Percentiles rank a stretch among this genome's conserved stretches.
Evolutionary conservation across 2,888 invertebrate species (phyloP).

Genomic region (Oscheius onirici): DNA sequence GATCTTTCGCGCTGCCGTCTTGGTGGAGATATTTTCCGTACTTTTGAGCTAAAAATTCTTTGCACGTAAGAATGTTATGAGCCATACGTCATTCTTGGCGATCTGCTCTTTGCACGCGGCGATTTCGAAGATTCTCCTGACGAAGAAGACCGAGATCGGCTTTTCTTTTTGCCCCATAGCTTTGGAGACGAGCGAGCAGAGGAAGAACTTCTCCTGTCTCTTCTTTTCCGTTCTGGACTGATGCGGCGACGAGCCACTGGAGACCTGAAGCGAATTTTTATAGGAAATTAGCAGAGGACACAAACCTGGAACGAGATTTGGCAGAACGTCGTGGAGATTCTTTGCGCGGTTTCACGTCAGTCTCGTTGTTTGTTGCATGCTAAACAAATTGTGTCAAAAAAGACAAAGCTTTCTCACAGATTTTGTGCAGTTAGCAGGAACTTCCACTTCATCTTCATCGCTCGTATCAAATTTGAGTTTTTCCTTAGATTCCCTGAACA

Average conservation of each 20-base stretch:
- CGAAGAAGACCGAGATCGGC: not conserved
- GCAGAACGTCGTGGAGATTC: too few species aligned
- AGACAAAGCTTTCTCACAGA: not conserved
- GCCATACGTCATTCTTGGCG: not conserved
- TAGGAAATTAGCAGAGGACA: too few species aligned
- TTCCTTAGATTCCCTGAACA: not conserved
- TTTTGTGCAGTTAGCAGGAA: not conserved
- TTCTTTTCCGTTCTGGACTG: too few species aligned
- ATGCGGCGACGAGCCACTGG: too few species aligned
- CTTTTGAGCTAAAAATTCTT: not conserved
- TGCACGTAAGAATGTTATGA: not conserved
- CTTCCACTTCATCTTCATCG: constrained; percentile 26
- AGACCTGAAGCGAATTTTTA: too few species aligned
- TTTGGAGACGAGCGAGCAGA: constrained; percentile 26
- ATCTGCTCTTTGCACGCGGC: not conserved
- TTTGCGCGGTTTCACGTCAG: not conserved
- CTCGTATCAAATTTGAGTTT: constrained; percentile 35
- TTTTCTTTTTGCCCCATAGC: constrained; percentile 25
- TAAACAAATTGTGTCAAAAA: not conserved
- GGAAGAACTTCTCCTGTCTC: constrained; percentile 5
- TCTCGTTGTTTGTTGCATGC: not conserved
- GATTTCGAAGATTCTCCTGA: not conserved
- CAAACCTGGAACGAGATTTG: too few species aligned
- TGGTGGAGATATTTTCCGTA: not conserved
- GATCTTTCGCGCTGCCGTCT: constrained; percentile 10